Evolutionary conservation across 2,888 invertebrate species (phyloP), one percentile per base, ranked within the genome.

Genomic region (Melanchra persicariae): DNA sequence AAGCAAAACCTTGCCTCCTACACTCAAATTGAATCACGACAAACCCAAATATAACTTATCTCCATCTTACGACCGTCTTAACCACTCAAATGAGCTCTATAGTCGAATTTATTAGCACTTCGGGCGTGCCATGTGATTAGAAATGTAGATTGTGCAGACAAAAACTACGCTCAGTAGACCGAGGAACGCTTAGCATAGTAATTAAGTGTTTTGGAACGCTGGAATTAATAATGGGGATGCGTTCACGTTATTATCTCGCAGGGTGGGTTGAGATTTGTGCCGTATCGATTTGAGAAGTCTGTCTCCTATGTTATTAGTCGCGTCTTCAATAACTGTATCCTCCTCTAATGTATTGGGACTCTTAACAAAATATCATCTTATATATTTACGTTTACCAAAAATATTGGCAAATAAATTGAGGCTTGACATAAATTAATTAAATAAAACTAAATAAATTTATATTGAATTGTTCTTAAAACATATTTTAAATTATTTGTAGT

Each of bases 181-280:
- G 83, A 78, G 66, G 68, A 73, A 49, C 85, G 89, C 82, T 91
- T 91, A 90, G 90, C 91, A 91, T 91, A 89, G 83, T 90, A 90
- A 91, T 90, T 88, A 87, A 85, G 78, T 80, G 75, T 82, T 75
- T 83, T 61, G 52, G 64, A 77, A 71, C 72, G 68, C 69, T 63
- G 57, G 76, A 67, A 78, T 77, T 77, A 81, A 60, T 74, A 72
- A 75, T 71, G 69, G 65, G 69, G 40, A 82, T 81, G 65, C 58
- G 65, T 70, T 63, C 26, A 55, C 34, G 49, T 78, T 72, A 82
- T 82, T 71, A 54, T 70, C 70, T 65, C n/a, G 61, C 55, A 69
- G 24, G 37, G 26, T 22, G 55, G 37, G 51, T 12, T 24, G 26
- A 45, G 24, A 30, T 45, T 60, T 59, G 15, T 7, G 10, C n/a